Base-by-base conservation (phyloP, 2,888 invertebrate genomes). In the Dynastes tityus region DNA sequence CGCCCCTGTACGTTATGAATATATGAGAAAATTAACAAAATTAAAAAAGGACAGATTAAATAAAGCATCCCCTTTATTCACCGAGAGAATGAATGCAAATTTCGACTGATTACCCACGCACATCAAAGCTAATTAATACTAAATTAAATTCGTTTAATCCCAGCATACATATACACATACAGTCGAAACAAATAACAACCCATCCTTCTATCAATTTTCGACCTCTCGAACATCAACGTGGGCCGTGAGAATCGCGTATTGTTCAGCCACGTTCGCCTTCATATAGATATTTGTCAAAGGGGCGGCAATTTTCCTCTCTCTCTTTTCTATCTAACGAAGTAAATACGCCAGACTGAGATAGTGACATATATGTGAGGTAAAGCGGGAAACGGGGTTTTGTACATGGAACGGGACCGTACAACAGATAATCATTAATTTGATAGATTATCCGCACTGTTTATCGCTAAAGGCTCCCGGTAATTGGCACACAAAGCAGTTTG, bases 381-480 rank as follows among this genome's bases (percentile, higher is more conserved):
- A 8, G 40, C 9, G 58, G 55, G 16, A 27, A 22, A 45, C 45
- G n/a, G 32, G 13, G 58, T 22, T 13, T 55, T n/a, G 61, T 37
- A 32, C 22, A 63, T 61, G 37, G 73, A 61, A 61, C 61, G 73
- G 55, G 73, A 74, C 73, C 22, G n/a, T 74, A 74, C 73, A 74
- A 78, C 79, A 79, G 79, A 79, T 79, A 79, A 79, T 77, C 79
- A 79, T 76, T 87, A 87, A 87, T 87, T 87, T 86, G 87, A 87
- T 87, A 88, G 87, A 88, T 88, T 88, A 88, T 88, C 86, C 88
- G 86, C 87, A 83, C 87, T 87, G 88, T 88, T 88, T 87, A 88
- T 88, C 88, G 85, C 86, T 84, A 87, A 88, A 88, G 85, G 84
- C 82, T 82, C 22, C 82, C 82, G 82, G 84, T 87, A 87, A 87